phyloP scores from a whole-genome alignment of 2,888 invertebrate species.

The Xanthorhoe designata region DNA sequence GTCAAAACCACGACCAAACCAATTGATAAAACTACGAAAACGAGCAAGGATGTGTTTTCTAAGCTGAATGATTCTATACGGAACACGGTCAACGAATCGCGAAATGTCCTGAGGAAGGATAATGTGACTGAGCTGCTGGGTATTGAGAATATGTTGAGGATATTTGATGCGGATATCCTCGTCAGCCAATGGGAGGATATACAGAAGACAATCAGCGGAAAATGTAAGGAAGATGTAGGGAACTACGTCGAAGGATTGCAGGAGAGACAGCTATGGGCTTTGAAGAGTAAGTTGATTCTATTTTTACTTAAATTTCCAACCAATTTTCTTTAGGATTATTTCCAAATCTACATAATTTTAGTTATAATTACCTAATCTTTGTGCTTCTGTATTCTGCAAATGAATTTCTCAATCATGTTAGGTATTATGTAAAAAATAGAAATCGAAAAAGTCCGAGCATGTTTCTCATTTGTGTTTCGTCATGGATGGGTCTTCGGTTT shows the following conservation, averaged over 20 bases:
- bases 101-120: slow-evolving; percentile 56
- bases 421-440: slow-evolving; percentile 48
- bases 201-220: slow-evolving; percentile 73
- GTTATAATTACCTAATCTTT: slow-evolving; percentile 1
- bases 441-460: slow-evolving; percentile 38
- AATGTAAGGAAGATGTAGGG: slow-evolving; percentile 86
- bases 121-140: slow-evolving; percentile 58
- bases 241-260: slow-evolving; percentile 86
- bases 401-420: slow-evolving; percentile 36
- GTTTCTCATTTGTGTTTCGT: slow-evolving; percentile 37
- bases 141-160: slow-evolving; percentile 82
- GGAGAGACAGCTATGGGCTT: slow-evolving; percentile 87
- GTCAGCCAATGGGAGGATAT: slow-evolving; percentile 84
- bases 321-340: neutral
- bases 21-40: slow-evolving; percentile 60
- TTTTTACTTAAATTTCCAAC: neutral
- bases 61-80: slow-evolving; percentile 69
- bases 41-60: slow-evolving; percentile 64
- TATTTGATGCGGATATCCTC: slow-evolving; percentile 84
- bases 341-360: neutral
- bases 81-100: slow-evolving; percentile 72
- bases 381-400: slow-evolving; percentile 18
- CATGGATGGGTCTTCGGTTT: slow-evolving; percentile 31
- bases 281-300: slow-evolving; percentile 87
- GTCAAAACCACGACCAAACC: slow-evolving; percentile 69